Conservation (phyloP, 1,140 invertebrate genomes). For the Helicorthomorpha holstii region DNA sequence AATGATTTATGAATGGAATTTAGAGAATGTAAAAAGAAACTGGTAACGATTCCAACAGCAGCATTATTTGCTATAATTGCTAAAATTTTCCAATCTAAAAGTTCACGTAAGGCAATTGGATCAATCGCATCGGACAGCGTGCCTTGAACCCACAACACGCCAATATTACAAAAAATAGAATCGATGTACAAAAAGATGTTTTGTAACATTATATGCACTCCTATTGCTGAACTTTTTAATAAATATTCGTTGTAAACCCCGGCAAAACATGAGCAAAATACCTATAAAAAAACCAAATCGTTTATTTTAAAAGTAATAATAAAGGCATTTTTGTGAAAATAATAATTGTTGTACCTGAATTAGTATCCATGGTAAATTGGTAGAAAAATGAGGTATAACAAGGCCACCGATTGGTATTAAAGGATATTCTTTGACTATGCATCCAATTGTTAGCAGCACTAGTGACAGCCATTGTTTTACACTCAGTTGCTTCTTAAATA, state of each 20-base stretch:
- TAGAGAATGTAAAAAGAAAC: conserved; percentile 77
- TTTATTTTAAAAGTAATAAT: conserved; percentile 8
- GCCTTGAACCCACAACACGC: conserved; percentile 44
- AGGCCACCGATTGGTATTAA: conserved; percentile 27
- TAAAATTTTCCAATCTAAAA: conserved; percentile 45
- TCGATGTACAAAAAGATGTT: conserved; percentile 94
- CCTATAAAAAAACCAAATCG: conserved; percentile 35
- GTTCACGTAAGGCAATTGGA: conserved; percentile 32
- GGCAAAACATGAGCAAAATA: conserved; percentile 80
- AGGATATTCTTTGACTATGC: conserved; percentile 76
- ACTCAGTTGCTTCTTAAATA: conserved; percentile 72
- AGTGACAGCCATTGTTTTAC: conserved; percentile 77
- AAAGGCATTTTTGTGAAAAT: background rate
- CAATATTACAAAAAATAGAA: conserved; percentile 75
- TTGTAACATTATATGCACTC: conserved; percentile 79
- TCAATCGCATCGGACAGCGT: conserved; percentile 40
- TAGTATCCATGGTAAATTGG: conserved; percentile 50
- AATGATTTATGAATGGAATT: conserved; percentile 95
- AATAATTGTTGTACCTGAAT: conserved; percentile 26
- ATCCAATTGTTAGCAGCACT: conserved; percentile 67
- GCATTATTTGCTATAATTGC: conserved; percentile 78
- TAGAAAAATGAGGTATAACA: conserved; percentile 4
- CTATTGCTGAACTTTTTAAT: conserved; percentile 55
- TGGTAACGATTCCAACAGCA: conserved; percentile 78
- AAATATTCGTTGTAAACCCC: conserved; percentile 94